A percentile compares a stretch with the other conserved stretches of the same genome.
phyloP scores from a whole-genome alignment of 1,140 invertebrate species.

The Oscheius sp. region DNA sequence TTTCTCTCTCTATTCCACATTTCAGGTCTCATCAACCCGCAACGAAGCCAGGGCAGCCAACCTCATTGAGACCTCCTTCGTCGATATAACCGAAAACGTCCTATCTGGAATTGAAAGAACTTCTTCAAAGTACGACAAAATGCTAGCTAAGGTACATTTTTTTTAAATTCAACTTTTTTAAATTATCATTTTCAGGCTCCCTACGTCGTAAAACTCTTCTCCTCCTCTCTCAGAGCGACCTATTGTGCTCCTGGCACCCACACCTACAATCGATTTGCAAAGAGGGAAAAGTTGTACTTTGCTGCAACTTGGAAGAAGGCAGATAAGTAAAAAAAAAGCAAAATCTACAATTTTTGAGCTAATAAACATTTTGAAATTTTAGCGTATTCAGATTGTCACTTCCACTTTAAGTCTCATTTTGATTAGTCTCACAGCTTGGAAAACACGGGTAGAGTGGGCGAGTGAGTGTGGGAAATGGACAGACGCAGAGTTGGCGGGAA shows the following conservation, averaged over 20 bases:
- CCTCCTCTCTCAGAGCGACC: constrained; percentile 7
- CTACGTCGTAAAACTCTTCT: constrained; percentile 12
- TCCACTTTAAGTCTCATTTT: neutral
- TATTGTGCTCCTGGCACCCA: constrained; percentile 35
- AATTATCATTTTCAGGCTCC: constrained; percentile 14
- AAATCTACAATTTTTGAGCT: too few species aligned
- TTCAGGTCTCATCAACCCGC: neutral
- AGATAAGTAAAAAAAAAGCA: too few species aligned
- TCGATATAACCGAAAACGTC: constrained; percentile 9
- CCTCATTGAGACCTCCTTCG: neutral
- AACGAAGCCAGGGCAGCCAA: neutral
- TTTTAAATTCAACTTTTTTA: neutral
- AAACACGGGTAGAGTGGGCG: neutral
- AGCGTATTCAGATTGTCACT: neutral
- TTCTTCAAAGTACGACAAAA: constrained; percentile 14
- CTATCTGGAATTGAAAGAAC: constrained; percentile 11
- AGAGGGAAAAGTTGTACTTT: constrained; percentile 13
- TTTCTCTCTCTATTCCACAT: neutral
- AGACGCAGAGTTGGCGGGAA: neutral
- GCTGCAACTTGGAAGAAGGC: constrained; percentile 22
- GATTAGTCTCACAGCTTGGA: neutral
- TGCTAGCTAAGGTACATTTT: constrained; percentile 9
- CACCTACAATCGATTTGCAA: constrained; percentile 11
- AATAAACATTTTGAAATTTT: too few species aligned
- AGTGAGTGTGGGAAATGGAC: neutral